phyloP scores from a whole-genome alignment of 2,113 vertebrate genomes.

The Tetraodon nigroviridis region DNA sequence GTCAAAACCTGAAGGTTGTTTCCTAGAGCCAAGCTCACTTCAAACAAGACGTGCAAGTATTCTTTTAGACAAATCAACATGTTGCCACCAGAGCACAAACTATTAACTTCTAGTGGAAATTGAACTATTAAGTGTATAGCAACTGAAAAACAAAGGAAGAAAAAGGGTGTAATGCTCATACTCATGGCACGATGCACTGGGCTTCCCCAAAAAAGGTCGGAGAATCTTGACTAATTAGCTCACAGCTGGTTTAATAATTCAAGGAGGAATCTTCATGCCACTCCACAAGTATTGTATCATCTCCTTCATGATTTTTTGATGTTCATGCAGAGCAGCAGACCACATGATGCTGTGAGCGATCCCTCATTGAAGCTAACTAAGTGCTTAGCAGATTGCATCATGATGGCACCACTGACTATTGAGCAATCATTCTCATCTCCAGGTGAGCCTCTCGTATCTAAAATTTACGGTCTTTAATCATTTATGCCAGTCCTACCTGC shows the following conservation, averaged over 20 bases:
- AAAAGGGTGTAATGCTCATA: background rate
- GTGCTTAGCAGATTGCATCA: slow-evolving; percentile 38
- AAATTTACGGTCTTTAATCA: slow-evolving; percentile 42
- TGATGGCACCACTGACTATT: slow-evolving; percentile 7
- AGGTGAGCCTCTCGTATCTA: slow-evolving; percentile 19
- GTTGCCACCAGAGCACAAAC: slow-evolving; percentile 56
- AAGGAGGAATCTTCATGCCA: slow-evolving; percentile 18
- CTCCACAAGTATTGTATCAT: slow-evolving; percentile 34
- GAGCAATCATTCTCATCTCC: slow-evolving; percentile 22
- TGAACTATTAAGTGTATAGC: slow-evolving; percentile 10
- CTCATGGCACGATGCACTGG: background rate
- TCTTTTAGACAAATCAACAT: slow-evolving; percentile 50
- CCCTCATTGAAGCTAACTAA: slow-evolving; percentile 31
- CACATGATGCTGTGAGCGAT: slow-evolving; percentile 15
- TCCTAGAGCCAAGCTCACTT: slow-evolving; percentile 66
- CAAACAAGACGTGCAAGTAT: slow-evolving; percentile 63
- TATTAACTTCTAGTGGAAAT: slow-evolving; percentile 22
- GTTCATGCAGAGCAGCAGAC: slow-evolving; percentile 15
- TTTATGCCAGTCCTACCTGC: slow-evolving; percentile 25
- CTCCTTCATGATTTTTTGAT: slow-evolving; percentile 45
- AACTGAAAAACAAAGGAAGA: background rate
- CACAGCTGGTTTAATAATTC: slow-evolving; percentile 28
- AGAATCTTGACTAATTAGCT: slow-evolving; percentile 36
- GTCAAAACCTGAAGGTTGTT: slow-evolving; percentile 70
- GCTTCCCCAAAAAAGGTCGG: slow-evolving; percentile 13